Evolutionary conservation across 2,113 vertebrate species (phyloP).

Genomic region (Balaenoptera acutorostrata): DNA sequence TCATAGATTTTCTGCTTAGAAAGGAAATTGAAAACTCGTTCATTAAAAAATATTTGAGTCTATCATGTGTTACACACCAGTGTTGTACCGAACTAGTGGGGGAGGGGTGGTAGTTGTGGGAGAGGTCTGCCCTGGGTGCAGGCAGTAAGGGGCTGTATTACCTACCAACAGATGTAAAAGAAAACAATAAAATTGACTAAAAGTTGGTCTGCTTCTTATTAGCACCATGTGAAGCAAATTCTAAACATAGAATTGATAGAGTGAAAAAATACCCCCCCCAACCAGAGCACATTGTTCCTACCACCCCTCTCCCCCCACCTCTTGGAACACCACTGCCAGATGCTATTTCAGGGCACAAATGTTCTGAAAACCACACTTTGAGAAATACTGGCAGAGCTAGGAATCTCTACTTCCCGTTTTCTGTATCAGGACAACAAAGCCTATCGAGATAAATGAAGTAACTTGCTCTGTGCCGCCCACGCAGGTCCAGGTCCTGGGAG

Average conservation of each 20-base stretch:
- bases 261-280: background rate
- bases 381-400: background rate
- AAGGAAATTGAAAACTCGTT: slow-evolving; percentile 19
- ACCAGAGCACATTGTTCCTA: background rate
- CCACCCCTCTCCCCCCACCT: rapidly evolving
- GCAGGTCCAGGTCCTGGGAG: background rate
- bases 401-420: background rate
- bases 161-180: background rate
- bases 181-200: background rate
- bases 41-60: background rate
- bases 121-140: rapidly evolving
- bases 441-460: background rate
- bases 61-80: background rate
- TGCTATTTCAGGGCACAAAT: background rate
- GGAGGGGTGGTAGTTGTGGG: background rate
- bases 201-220: background rate
- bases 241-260: background rate
- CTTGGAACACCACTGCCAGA: background rate
- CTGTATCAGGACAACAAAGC: background rate
- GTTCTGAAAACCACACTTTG: background rate
- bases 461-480: background rate
- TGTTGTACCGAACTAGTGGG: too few species aligned
- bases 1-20: background rate
- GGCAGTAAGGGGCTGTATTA: background rate
- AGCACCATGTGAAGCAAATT: background rate